These are phyloP conservation scores for Himalopsyche tibetana DNA, from an alignment of 2,888 invertebrate species.

Conservation along the genomic window DNA sequence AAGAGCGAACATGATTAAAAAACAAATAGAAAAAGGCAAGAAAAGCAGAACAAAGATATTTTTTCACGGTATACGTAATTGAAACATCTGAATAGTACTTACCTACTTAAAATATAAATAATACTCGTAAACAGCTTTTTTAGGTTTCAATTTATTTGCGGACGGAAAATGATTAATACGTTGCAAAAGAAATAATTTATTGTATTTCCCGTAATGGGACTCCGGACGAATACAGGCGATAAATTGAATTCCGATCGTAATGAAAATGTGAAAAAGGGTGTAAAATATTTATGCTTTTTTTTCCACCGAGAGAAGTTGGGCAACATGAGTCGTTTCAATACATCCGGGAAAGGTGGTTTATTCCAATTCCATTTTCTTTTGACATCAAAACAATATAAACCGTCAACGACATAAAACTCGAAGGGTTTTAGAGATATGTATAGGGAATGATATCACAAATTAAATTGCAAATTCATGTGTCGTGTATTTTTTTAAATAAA, in stretches of 20 bases:
- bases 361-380: conserved; percentile 10
- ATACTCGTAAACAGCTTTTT: not conserved
- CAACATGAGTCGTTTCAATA: not conserved
- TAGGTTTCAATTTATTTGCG: not conserved
- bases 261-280: not conserved
- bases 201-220: not conserved
- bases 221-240: not conserved
- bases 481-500: no score
- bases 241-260: conserved; percentile 30
- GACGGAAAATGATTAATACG: conserved; percentile 7
- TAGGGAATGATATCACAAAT: no score
- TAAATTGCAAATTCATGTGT: no score
- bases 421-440: no score
- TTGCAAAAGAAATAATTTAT: not conserved
- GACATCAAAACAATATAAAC: not conserved
- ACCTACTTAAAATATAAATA: no score
- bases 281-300: conserved; percentile 32
- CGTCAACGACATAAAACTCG: not conserved
- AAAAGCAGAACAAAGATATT: no score
- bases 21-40: no score
- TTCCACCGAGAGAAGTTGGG: not conserved
- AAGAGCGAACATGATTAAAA: no score
- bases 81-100: no score
- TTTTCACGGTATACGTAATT: no score
- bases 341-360: not conserved